Evolutionary conservation across 1,140 invertebrate species (phyloP), one percentile per base, ranked within the genome.

Genomic region (Oryctes rhinoceros): DNA sequence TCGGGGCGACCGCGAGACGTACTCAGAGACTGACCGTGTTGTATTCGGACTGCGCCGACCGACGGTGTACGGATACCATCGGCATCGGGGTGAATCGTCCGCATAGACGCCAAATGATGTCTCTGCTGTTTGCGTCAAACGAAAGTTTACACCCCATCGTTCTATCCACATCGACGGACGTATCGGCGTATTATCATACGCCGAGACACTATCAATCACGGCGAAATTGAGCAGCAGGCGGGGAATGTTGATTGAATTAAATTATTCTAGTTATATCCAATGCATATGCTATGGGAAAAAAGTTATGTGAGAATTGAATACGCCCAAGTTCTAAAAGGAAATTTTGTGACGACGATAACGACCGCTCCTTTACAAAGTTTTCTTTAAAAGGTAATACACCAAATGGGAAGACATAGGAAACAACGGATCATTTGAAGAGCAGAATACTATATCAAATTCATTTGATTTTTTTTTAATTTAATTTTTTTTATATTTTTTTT

Each of bases 1-100:
- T 76, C 74, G 74, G 37, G 37, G 35, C 74, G 74, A 76, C 74
- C 74, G 74, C 35, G 35, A 11, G 74, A 20, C 35, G 35, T 44
- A 39, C 13, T 35, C 39, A 48, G 74, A 44, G 0, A 76, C 30
- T 67, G 65, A 35, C 65, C 65, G 65, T n/a, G n/a, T 53, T n/a
- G 65, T 67, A 20, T 10, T 11, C 20, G 65, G 65, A 67, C 65
- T 30, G 65, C 20, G 65, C 30, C 30, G 65, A 35, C 49, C 49
- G 65, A 35, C 65, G 65, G 65, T 30, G 18, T 24, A 18, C 11
- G 20, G 20, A 35, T 10, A 18, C 20, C 65, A 18, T 30, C 59
- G 59, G 59, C 24, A 65, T n/a, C 13, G 6, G 30, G 30, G 9
- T 20, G 65, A 11, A 35, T 67, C 18, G 39, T 44, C 39, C 3